Evolutionary conservation across 2,113 vertebrate genomes (phyloP), one percentile per base, ranked within the genome.

Genomic region (Brachirus orientalis): DNA sequence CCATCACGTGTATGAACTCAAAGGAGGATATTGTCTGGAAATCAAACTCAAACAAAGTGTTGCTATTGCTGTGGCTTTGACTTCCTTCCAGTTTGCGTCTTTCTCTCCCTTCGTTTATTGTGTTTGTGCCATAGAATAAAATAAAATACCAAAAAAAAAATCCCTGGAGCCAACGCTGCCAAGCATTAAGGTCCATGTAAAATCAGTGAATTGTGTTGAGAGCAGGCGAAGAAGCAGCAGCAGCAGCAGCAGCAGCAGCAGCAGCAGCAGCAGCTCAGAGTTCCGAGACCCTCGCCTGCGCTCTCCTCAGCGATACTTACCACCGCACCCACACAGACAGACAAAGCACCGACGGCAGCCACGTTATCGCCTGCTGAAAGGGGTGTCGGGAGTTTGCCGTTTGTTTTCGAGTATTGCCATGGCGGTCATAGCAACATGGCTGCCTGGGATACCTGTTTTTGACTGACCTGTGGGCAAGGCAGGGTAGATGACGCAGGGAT

Each of bases 261-360:
- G 52, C 82, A 73, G 44, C 14, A 67, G 52, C 80, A 85, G 86
- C 83, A 84, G 58, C 84, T 89, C 79, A 80, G 79, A 83, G 68
- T 70, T 55, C 60, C 63, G 66, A 77, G 60, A 22, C 36, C 22
- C 53, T 69, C 60, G 69, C 37, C 65, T 76, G 58, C 45, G 3
- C 61, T 81, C 63, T 63, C 52, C 50, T 72, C 43, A 55, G 43
- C 67, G 41, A 35, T 72, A 85, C 76, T 87, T 79, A 79, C 81
- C 85, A 69, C 68, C 11, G 6, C 69, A 66, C 52, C 80, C 79
- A 55, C 53, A 76, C 8, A 48, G 58, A 50, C 40, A 82, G 73
- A 22, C 53, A 91, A 59, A 95, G 85, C 77, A 41, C 60, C 40
- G 47, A 45, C 14, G 38, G 57, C 65, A 54, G 67, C 17, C 51